Conservation (phyloP, 2,888 invertebrate genomes). For the Ectemnius lituratus region DNA sequence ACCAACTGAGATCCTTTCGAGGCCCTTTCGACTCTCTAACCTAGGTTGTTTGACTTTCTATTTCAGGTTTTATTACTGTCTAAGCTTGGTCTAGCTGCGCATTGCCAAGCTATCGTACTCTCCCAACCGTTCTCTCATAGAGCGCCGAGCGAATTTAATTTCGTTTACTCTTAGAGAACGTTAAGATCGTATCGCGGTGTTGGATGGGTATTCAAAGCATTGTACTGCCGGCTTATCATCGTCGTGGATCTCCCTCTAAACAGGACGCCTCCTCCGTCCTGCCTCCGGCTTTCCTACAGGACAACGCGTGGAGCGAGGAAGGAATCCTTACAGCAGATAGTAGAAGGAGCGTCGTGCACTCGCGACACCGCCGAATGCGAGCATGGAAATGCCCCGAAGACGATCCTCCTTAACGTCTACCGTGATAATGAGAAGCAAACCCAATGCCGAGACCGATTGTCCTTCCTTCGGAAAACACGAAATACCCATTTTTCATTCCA, state of each 20-base stretch:
- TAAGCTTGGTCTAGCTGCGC: constrained; percentile 30
- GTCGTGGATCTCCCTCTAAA: constrained; percentile 72
- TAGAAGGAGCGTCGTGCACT: constrained; percentile 27
- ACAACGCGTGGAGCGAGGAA: constrained; percentile 27
- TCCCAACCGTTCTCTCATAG: constrained; percentile 33
- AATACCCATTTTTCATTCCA: too few species aligned
- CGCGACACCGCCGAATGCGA: constrained; percentile 1
- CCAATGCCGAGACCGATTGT: too few species aligned
- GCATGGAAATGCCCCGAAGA: too few species aligned
- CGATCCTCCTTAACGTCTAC: constrained; percentile 35
- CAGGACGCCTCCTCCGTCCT: constrained; percentile 62
- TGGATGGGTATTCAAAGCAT: constrained; percentile 74
- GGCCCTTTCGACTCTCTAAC: too few species aligned
- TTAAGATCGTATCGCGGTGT: constrained; percentile 74
- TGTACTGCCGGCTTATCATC: constrained; percentile 70
- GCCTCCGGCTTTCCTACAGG: constrained; percentile 49
- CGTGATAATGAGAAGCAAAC: constrained; percentile 15
- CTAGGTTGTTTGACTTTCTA: constrained; percentile 13
- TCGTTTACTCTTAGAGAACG: constrained; percentile 70
- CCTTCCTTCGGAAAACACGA: too few species aligned
- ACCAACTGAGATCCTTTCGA: constrained; percentile 53
- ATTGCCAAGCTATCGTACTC: constrained; percentile 34
- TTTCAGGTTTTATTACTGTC: constrained; percentile 13
- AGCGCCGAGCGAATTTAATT: constrained; percentile 70
- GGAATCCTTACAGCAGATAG: constrained; percentile 53